Base-by-base conservation (phyloP, 2,888 invertebrate species). In the Isotomurus palustris region DNA sequence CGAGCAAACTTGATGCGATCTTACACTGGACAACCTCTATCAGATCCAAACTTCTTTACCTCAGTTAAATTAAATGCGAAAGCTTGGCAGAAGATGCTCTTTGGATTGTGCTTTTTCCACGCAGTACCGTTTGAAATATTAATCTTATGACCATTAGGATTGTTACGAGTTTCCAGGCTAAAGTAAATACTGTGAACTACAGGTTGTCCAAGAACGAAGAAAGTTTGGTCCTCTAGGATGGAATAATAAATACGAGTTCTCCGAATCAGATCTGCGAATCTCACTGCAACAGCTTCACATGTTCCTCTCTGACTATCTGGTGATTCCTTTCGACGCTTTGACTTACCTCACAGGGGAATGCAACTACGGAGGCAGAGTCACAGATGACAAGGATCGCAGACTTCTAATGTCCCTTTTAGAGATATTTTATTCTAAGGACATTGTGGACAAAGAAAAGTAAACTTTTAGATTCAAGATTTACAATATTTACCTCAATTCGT, bases 201-300 rank as follows among this genome's bases (percentile, higher is more conserved):
- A n/a, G n/a, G n/a, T 43, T 22, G 25, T 91, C 0, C 93, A 93
- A 76, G 95, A 95, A 75, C 79, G 95, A 52, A 78, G 90, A 5
- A 90, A 91, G 75, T 95, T 92, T 74, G 94, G 94, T 0, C 87
- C 94, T 0, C 82, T 94, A 22, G 95, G 95, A 0, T 95, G 94
- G 94, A 96, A 95, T 74, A 93, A 91, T 61, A 84, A 87, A 0
- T 96, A 96, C 73, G 94, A 93, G 74, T 96, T 95, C 76, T 94
- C 94, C 73, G 94, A 95, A 74, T 93, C 93, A 0, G 96, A 96
- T 76, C 78, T 95, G 36, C 80, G 87, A 57, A 93, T 95, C 62
- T 91, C 91, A 64, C 84, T 91, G 35, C 83, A 86, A 72, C 95
- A 96, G 74, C 78, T 95, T 14, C 86, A 87, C 74, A 91, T 92